phyloP scores from a whole-genome alignment of 2,797 vertebrate species.

The Mycteria americana region DNA sequence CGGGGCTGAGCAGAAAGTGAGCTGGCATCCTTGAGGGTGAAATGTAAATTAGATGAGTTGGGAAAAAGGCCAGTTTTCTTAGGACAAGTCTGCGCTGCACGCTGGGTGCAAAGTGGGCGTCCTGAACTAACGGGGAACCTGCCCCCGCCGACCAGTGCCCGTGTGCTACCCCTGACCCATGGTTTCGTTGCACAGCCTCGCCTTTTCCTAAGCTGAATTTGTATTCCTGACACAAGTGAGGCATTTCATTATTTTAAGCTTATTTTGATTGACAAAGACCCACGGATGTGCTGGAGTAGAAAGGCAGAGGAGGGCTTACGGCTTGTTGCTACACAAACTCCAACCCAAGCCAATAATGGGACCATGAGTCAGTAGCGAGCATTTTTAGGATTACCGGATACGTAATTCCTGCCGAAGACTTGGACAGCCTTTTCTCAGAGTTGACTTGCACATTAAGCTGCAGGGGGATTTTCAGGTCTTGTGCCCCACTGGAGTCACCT shows the following conservation, averaged over 20 bases:
- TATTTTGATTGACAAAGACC: neutral
- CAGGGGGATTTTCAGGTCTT: neutral
- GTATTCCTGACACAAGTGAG: neutral
- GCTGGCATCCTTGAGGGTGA: neutral
- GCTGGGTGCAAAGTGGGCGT: neutral
- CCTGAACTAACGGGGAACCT: accelerated
- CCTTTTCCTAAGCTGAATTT: neutral
- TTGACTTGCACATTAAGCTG: neutral
- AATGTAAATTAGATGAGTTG: neutral
- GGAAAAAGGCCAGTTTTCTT: neutral
- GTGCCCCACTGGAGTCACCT: neutral
- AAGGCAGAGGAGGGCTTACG: accelerated
- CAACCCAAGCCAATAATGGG: neutral
- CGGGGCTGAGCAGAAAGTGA: neutral
- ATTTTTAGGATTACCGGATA: too few relatives aligned
- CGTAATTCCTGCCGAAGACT: accelerated
- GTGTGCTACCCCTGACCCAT: accelerated
- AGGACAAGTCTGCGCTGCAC: neutral
- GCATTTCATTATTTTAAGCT: neutral
- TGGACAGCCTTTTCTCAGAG: neutral
- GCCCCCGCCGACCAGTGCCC: neutral
- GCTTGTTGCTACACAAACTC: neutral
- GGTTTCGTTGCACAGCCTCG: accelerated
- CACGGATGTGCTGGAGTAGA: neutral
- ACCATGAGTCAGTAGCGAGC: neutral